Evolutionary conservation across 2,888 invertebrate species (phyloP).

Genomic region (Biston betularia): DNA sequence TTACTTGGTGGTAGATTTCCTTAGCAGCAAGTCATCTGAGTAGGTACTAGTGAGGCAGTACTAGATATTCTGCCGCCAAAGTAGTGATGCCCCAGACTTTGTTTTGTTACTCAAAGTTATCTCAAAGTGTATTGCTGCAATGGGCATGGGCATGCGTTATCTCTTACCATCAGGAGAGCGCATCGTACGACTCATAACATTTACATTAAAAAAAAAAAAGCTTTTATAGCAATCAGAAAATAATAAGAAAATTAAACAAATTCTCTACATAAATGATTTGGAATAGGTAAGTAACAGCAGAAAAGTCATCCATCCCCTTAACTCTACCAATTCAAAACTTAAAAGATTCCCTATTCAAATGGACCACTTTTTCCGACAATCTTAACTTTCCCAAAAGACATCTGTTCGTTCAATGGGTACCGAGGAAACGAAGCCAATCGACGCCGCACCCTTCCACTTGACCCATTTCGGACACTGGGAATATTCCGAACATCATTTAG

Average conservation of each 20-base stretch:
- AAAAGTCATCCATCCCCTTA: neutral
- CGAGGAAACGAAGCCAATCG: constrained; percentile 42
- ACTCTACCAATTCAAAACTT: constrained; percentile 20
- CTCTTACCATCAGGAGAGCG: too few species aligned
- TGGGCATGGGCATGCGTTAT: too few species aligned
- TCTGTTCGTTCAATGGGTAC: constrained; percentile 34
- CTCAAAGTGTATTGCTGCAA: too few species aligned
- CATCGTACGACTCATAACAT: too few species aligned
- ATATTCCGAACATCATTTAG: constrained; percentile 62
- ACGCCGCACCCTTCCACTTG: constrained; percentile 43
- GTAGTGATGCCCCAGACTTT: too few species aligned
- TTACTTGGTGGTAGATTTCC: too few species aligned
- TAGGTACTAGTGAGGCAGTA: too few species aligned
- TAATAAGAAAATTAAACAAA: neutral
- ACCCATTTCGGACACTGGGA: constrained; percentile 43
- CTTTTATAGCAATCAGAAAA: neutral
- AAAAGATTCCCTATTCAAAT: constrained; percentile 27
- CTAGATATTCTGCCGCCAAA: too few species aligned
- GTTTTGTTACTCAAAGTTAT: too few species aligned
- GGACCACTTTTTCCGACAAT: constrained; percentile 35
- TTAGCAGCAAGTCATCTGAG: too few species aligned
- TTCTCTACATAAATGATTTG: neutral
- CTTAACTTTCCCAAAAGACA: constrained; percentile 28
- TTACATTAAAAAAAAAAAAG: too few species aligned
- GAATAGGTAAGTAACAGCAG: neutral